These are phyloP conservation scores for Colletes latitarsis DNA, from an alignment of 1,140 invertebrate genomes.

Conservation along the genomic window DNA sequence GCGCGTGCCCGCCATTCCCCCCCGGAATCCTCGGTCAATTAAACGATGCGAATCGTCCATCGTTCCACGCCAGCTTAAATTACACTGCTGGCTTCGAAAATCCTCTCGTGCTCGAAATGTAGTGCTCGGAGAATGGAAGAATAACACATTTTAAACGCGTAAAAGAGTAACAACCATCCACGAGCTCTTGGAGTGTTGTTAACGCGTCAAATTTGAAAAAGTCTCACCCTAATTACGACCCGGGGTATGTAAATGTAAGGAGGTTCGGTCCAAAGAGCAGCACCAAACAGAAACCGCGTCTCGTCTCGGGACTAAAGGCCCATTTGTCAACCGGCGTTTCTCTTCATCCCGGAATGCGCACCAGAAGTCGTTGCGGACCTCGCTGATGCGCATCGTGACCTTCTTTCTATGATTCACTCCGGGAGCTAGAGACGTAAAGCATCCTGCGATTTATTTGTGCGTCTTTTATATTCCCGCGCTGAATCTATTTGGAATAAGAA, in stretches of 20 bases:
- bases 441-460: constrained; percentile 23
- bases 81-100: no score
- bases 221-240: no score
- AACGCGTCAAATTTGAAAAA: no score
- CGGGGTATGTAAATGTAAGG: neutral
- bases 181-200: no score
- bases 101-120: no score
- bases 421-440: constrained; percentile 2
- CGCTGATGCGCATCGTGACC: constrained; percentile 12
- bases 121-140: no score
- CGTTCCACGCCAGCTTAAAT: no score
- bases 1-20: neutral
- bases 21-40: neutral
- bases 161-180: no score
- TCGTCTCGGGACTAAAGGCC: no score
- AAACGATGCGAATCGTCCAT: no score
- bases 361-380: neutral
- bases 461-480: constrained; percentile 15
- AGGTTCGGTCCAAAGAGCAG: no score
- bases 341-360: constrained; percentile 14
- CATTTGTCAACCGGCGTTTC: neutral
- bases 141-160: no score
- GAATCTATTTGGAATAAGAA: constrained; percentile 16
- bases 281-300: neutral
- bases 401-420: constrained; percentile 40